Conservation (phyloP, 2,113 vertebrate genomes). For the Myiopsitta monachus region DNA sequence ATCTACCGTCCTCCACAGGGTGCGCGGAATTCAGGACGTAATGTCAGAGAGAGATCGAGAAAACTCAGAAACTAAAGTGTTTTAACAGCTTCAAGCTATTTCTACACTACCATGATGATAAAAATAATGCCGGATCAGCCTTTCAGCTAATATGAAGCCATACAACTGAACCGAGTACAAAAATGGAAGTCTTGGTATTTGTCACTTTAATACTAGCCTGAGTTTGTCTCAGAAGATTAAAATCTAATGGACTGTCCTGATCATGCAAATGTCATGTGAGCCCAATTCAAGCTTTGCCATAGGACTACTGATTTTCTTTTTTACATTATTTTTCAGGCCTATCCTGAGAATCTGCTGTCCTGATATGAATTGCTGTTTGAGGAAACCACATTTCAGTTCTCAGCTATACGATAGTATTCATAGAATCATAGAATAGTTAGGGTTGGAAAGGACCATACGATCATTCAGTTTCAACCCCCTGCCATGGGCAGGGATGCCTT, state of each 20-base stretch:
- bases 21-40: not conserved
- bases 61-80: not conserved
- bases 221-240: slow-evolving; percentile 36
- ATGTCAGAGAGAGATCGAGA: not conserved
- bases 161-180: not conserved
- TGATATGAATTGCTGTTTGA: not conserved
- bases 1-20: not conserved
- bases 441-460: not conserved
- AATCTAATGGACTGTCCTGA: slow-evolving; percentile 35
- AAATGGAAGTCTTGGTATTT: not conserved
- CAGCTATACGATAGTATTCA: not conserved
- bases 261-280: not conserved
- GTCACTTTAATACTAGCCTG: slow-evolving; percentile 3
- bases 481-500: not conserved
- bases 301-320: not conserved
- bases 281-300: not conserved
- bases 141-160: slow-evolving; percentile 19
- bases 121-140: slow-evolving; percentile 20
- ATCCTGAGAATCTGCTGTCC: not conserved
- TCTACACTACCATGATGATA: slow-evolving; percentile 20
- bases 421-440: not conserved
- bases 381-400: not conserved
- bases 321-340: not conserved
- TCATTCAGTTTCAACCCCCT: not conserved
- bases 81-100: slow-evolving; percentile 39